Evolutionary conservation across 2,888 invertebrate species (phyloP).

Genomic region (Pachydiplax longipennis): DNA sequence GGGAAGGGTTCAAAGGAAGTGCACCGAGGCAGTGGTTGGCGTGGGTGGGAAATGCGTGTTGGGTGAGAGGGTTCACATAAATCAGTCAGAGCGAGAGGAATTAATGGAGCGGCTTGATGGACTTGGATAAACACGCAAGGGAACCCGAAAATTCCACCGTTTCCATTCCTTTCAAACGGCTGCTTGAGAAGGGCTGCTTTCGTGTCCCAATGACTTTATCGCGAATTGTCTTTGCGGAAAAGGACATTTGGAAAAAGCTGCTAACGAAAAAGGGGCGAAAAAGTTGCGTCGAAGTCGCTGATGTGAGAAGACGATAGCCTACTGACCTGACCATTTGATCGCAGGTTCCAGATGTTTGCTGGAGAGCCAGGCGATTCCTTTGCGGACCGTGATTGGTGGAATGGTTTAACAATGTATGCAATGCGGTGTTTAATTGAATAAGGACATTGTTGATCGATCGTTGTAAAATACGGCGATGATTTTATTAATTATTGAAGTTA

Average conservation of each 20-base stretch:
- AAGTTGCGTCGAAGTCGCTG: too few species aligned
- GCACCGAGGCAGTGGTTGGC: not conserved
- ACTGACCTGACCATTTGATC: too few species aligned
- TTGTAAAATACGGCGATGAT: too few species aligned
- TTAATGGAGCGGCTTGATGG: slow-evolving; percentile 38
- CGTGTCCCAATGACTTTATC: slow-evolving; percentile 13
- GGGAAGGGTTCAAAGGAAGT: not conserved
- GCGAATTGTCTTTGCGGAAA: not conserved
- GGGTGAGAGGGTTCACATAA: not conserved
- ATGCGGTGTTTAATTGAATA: too few species aligned
- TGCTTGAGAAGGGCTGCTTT: not conserved
- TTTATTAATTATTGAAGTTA: too few species aligned
- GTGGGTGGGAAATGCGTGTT: slow-evolving; percentile 18
- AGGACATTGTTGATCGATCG: too few species aligned
- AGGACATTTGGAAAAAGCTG: not conserved
- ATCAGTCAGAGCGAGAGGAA: slow-evolving; percentile 40
- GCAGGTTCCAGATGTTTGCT: too few species aligned
- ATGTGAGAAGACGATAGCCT: too few species aligned
- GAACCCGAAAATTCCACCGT: not conserved
- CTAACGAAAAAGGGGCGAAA: too few species aligned
- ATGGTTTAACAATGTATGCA: too few species aligned
- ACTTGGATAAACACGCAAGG: slow-evolving; percentile 36
- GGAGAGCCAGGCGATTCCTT: too few species aligned
- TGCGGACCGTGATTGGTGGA: too few species aligned
- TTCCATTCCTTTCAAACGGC: not conserved